Evolutionary conservation across 2,113 vertebrate genomes (phyloP).

Genomic region (Neodontobutis hainanensis): DNA sequence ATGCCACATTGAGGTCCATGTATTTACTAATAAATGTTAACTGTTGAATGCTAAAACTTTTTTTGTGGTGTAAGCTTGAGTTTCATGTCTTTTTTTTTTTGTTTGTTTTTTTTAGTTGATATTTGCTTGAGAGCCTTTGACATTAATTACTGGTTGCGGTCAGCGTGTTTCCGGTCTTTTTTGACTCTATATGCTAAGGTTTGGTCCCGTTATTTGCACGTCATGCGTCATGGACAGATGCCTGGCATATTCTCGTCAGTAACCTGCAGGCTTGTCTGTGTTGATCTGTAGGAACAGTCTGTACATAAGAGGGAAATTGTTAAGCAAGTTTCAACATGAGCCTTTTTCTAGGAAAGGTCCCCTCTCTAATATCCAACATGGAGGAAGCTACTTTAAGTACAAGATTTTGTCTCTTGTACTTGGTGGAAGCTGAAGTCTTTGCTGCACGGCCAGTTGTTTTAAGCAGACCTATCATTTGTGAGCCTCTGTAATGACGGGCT

Average conservation of each 20-base stretch:
- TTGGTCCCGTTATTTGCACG: neutral
- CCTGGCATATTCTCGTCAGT: conserved; percentile 39
- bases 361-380: neutral
- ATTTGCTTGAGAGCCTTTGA: too few species aligned
- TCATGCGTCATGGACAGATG: conserved; percentile 29
- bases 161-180: too few species aligned
- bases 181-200: neutral
- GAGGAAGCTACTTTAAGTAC: conserved; percentile 25
- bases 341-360: conserved; percentile 17
- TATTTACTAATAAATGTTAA: too few species aligned
- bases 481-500: conserved; percentile 75
- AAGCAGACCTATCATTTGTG: conserved; percentile 75
- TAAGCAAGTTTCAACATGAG: conserved; percentile 52
- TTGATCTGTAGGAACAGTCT: conserved; percentile 49
- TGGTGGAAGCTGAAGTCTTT: conserved; percentile 45
- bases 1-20: neutral
- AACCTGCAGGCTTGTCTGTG: conserved; percentile 42
- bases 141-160: too few species aligned
- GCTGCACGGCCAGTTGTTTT: conserved; percentile 60
- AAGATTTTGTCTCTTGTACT: conserved; percentile 27
- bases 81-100: too few species aligned
- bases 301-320: conserved; percentile 26
- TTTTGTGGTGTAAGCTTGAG: too few species aligned
- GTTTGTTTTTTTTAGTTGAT: too few species aligned
- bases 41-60: too few species aligned